phyloP scores from a whole-genome alignment of 2,113 vertebrate species.

The Micronycteris hirsuta region DNA sequence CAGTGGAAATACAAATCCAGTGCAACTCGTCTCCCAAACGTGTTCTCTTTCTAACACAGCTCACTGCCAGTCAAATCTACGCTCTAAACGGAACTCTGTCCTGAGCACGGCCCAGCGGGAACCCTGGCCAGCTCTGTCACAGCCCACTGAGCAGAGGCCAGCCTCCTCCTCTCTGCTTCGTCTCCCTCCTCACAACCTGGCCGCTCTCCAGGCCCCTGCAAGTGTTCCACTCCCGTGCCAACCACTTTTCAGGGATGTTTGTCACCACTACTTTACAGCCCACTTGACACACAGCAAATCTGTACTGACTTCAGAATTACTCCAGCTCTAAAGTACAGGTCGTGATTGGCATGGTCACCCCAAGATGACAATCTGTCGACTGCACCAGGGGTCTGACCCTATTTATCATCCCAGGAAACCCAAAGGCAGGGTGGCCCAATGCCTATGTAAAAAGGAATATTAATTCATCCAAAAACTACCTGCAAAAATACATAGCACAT shows the following conservation, averaged over 20 bases:
- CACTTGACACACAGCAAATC: slow-evolving; percentile 75
- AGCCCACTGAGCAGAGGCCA: background rate
- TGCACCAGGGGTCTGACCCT: slow-evolving; percentile 65
- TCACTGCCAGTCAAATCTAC: background rate
- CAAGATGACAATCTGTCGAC: slow-evolving; percentile 76
- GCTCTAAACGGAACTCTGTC: background rate
- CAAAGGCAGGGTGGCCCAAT: background rate
- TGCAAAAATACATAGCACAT: background rate
- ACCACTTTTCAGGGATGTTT: slow-evolving; percentile 8
- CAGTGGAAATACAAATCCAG: background rate
- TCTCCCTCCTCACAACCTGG: background rate
- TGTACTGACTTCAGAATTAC: slow-evolving; percentile 80
- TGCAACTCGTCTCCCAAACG: background rate
- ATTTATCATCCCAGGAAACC: slow-evolving; percentile 51
- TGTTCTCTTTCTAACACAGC: background rate
- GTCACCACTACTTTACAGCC: slow-evolving; percentile 75
- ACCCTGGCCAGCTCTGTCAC: background rate
- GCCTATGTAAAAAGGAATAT: background rate
- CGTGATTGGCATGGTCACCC: slow-evolving; percentile 73
- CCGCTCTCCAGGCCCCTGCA: background rate
- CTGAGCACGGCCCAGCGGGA: rapidly evolving
- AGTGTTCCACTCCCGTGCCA: slow-evolving; percentile 31
- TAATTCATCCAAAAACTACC: background rate
- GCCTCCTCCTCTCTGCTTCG: background rate
- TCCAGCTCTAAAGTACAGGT: slow-evolving; percentile 81